Base-by-base conservation (phyloP, 2,113 vertebrate species). In the Carettochelys insculpta region DNA sequence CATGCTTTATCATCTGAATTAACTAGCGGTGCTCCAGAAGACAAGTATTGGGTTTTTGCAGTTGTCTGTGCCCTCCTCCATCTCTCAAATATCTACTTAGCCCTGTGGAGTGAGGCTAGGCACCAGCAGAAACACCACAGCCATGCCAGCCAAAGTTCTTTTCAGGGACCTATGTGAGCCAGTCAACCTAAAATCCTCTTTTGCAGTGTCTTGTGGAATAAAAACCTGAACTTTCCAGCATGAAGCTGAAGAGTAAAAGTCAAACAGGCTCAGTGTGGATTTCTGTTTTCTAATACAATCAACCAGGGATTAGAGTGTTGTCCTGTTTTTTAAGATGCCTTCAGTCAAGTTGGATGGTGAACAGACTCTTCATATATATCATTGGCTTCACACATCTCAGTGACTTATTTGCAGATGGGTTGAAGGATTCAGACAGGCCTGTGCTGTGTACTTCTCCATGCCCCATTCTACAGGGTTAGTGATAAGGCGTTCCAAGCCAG, bases 271-370 rank as follows among this genome's bases (percentile, higher is more conserved):
- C 83, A 77, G 43, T 8, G 48, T 85, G 31, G 65, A 86, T 94
- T 92, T 95, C 83, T 94, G 94, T 95, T 78, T 34, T 93, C 81
- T 68, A 65, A 17, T 50, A 78, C 54, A 79, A 53, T 84, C 48
- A 34, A 54, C 85, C 45, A 12, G 56, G 53, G 47, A 92, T 85
- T 77, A 89, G 76, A 41, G 27, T 1, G 78, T 92, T 86, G 85
- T 41, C 76, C 1, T 0, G 31, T 88, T 20, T 77, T 90, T 53
- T 17, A 48, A 61, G 53, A 84, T 91, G 77, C 56, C 54, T 89
- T 92, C 85, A 92, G 77, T 80, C 79, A 78, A 81, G 38, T 43
- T 80, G 56, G 77, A 1, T 0, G 0, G n/a, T 11, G 41, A 45
- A 45, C 41, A 45, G 41, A 75, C 38, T 65, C 79, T 77, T 89